These are phyloP conservation scores for Balaeniceps rex DNA, from an alignment of 2,113 vertebrate genomes.

Conservation along the genomic window DNA sequence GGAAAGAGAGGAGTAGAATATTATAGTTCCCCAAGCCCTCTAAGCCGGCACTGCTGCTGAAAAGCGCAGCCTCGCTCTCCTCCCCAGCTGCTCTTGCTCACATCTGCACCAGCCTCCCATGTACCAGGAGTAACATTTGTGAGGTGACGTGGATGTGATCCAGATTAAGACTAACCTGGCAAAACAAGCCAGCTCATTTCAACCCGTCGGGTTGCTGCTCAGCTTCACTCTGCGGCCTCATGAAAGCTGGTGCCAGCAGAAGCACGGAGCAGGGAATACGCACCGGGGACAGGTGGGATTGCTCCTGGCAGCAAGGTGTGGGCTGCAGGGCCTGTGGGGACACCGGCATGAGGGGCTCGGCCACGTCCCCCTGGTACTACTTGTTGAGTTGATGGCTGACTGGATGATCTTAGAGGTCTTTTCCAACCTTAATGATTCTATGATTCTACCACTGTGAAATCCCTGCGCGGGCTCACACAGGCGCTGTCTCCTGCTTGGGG, in stretches of 20 bases:
- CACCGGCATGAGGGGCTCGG: background rate
- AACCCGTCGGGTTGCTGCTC: background rate
- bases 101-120: background rate
- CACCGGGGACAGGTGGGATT: background rate
- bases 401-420: too few species aligned
- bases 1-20: background rate
- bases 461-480: background rate
- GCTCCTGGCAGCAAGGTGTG: background rate
- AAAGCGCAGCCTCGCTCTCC: background rate
- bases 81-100: constrained; percentile 4
- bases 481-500: background rate
- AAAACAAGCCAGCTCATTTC: background rate
- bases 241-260: background rate
- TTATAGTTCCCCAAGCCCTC: constrained; percentile 8
- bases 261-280: rapidly evolving
- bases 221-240: background rate
- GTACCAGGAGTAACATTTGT: background rate
- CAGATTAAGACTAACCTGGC: background rate
- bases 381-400: too few species aligned
- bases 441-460: too few species aligned
- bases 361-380: background rate
- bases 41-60: background rate
- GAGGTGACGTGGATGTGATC: constrained; percentile 26
- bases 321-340: background rate
- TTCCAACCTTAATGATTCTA: too few species aligned